Percentiles rank a stretch among this genome's conserved stretches.
These are phyloP conservation scores for Ciconia boyciana DNA, from an alignment of 2,113 vertebrate genomes.

Conservation along the genomic window DNA sequence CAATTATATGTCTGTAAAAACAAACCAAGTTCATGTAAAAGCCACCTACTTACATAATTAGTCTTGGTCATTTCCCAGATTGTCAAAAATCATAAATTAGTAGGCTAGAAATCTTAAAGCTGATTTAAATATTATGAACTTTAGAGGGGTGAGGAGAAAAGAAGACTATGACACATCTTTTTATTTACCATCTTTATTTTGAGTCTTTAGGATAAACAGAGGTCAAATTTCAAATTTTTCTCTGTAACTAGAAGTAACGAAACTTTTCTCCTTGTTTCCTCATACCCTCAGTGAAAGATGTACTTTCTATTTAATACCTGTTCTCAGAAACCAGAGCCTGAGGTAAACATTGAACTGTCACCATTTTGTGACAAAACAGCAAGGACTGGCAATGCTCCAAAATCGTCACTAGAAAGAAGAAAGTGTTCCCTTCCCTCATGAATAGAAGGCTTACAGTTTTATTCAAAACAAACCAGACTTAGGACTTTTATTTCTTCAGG, in stretches of 20 bases:
- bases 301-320: not conserved
- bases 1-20: not conserved
- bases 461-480: not conserved
- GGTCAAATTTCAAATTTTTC: not conserved
- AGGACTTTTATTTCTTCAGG: not conserved
- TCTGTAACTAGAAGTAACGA: not conserved
- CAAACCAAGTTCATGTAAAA: not conserved
- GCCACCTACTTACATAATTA: not conserved
- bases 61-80: not conserved
- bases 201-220: not conserved
- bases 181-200: not conserved
- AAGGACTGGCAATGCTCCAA: not conserved
- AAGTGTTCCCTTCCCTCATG: not conserved
- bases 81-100: not conserved
- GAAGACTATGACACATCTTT: not conserved
- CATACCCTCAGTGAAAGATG: not conserved
- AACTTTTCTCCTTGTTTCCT: not conserved
- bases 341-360: not conserved
- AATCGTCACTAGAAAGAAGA: not conserved
- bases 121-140: not conserved
- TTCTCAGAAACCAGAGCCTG: not conserved
- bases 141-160: not conserved
- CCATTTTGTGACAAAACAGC: not conserved
- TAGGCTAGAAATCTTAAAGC: not conserved
- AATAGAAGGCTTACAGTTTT: not conserved